These are phyloP conservation scores for Acromyrmex charruanus DNA, from an alignment of 1,140 invertebrate species.

Conservation along the genomic window DNA sequence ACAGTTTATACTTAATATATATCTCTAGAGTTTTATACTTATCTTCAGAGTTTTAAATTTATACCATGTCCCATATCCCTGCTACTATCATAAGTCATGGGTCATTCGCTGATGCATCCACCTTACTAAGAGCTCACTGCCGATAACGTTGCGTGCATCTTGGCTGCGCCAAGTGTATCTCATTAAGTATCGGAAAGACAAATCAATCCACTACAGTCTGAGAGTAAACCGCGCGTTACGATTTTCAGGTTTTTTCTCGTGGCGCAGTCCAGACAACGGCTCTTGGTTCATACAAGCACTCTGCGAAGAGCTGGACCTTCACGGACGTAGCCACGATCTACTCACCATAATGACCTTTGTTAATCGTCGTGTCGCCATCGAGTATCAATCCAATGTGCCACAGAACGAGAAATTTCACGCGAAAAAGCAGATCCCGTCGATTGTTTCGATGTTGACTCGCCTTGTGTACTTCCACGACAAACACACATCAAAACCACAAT, in stretches of 20 bases:
- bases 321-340: conserved; percentile 87
- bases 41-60: conserved; percentile 14
- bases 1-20: neutral
- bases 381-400: conserved; percentile 88
- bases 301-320: conserved; percentile 87
- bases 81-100: neutral
- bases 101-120: conserved; percentile 38
- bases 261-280: conserved; percentile 90
- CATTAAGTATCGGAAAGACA: conserved; percentile 16
- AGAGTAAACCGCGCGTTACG: conserved; percentile 52
- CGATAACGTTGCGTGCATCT: neutral
- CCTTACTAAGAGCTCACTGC: conserved; percentile 1
- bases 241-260: conserved; percentile 89
- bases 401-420: conserved; percentile 87
- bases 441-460: conserved; percentile 91
- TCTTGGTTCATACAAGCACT: conserved; percentile 94
- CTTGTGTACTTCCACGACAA: conserved; percentile 79
- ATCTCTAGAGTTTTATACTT: neutral
- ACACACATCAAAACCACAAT: neutral
- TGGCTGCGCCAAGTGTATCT: conserved; percentile 36
- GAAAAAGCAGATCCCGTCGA: conserved; percentile 91
- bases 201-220: conserved; percentile 34
- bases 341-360: conserved; percentile 90
- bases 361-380: conserved; percentile 88
- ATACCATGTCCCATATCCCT: neutral